Conservation (phyloP, 2,797 vertebrate genomes). For the Megalops cyprinoides region DNA sequence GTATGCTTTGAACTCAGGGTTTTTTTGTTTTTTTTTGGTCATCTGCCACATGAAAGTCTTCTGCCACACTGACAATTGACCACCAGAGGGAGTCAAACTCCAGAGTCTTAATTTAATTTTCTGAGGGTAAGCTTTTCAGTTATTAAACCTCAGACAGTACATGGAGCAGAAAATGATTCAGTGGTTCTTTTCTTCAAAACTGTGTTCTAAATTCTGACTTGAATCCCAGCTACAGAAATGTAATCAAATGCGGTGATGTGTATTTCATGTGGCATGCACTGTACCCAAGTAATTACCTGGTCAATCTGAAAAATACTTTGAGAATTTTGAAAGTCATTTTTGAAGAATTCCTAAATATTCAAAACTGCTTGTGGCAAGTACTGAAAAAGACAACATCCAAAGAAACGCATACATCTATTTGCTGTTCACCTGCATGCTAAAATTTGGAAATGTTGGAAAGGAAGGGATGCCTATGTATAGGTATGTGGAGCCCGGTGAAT, state of each 20-base stretch:
- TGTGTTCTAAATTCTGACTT: background rate
- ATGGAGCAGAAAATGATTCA: background rate
- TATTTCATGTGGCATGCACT: background rate
- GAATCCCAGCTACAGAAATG: background rate
- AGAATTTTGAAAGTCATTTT: background rate
- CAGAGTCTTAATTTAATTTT: too few species aligned
- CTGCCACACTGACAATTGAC: background rate
- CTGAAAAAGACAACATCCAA: background rate
- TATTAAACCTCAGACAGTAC: background rate
- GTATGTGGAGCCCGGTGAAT: background rate
- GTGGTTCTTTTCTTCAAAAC: background rate
- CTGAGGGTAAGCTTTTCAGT: background rate
- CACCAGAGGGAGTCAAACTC: slow-evolving; percentile 8
- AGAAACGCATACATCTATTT: background rate
- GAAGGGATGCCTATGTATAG: background rate
- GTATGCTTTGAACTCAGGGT: background rate
- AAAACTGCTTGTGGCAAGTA: background rate
- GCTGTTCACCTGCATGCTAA: background rate
- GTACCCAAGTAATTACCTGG: too few species aligned
- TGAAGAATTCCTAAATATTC: background rate
- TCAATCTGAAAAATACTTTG: too few species aligned
- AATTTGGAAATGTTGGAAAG: background rate
- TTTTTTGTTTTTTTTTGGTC: background rate
- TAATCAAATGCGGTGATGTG: background rate
- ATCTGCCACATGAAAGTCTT: background rate